Evolutionary conservation across 2,888 invertebrate species (phyloP).

Genomic region (Ochlodes sylvanus): DNA sequence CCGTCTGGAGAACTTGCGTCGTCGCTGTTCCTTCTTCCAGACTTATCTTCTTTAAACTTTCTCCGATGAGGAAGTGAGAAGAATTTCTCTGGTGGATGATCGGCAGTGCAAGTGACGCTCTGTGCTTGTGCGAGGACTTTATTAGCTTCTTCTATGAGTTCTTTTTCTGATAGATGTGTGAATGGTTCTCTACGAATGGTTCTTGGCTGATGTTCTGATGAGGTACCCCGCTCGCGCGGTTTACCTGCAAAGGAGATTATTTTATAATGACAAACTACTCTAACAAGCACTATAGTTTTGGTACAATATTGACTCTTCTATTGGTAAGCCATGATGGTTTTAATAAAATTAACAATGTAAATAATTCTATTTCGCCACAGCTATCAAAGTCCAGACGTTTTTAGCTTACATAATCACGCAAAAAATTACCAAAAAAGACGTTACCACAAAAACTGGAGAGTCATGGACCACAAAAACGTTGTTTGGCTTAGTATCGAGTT

Average conservation of each 20-base stretch:
- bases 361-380: constrained; percentile 12
- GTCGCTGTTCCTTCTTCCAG: constrained; percentile 81
- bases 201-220: constrained; percentile 62
- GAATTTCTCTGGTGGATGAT: constrained; percentile 86
- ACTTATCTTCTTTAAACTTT: constrained; percentile 77
- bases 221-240: constrained; percentile 74
- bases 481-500: constrained; percentile 34
- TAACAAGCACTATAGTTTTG: not conserved
- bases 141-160: constrained; percentile 91
- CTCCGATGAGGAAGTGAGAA: constrained; percentile 88
- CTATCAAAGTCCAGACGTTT: constrained; percentile 14
- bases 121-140: constrained; percentile 90
- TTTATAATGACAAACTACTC: constrained; percentile 10
- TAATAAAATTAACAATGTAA: not conserved
- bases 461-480: constrained; percentile 24
- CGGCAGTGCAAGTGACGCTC: constrained; percentile 88
- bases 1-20: constrained; percentile 73
- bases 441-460: constrained; percentile 23
- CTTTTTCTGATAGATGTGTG: constrained; percentile 88
- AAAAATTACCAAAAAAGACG: constrained; percentile 21
- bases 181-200: constrained; percentile 83
- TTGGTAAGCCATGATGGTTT: not conserved
- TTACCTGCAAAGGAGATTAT: constrained; percentile 68
- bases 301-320: not conserved
- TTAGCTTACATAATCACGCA: constrained; percentile 1